Base-by-base conservation (phyloP, 1,140 invertebrate genomes). In the Bactericera cockerelli region DNA sequence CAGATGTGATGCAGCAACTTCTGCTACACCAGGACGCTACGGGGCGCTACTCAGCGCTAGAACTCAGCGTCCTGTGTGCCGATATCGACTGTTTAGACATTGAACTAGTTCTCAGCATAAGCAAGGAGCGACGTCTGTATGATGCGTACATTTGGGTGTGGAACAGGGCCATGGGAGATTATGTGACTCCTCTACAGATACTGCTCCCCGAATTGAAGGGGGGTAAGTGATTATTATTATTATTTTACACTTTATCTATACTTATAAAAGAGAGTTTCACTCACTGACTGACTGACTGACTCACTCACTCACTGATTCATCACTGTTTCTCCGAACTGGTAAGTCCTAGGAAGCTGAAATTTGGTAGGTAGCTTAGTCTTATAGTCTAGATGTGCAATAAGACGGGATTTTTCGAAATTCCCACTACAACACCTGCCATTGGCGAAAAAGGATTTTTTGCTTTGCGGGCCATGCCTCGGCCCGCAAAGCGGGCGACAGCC, bases 61-160 rank as follows among this genome's bases (percentile, higher is more conserved):
- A 95, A 69, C 77, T 82, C 3, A 82, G 90, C 61, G 78, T 93
- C 33, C 79, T 92, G 6, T 82, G 88, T 65, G 71, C 95, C 26
- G 81, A 90, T 60, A 83, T 95, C 55, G 78, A 81, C 58, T 91
- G 84, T 64, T 71, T 96, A 25, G 92, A 96, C 73, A 80, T 96
- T 49, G 87, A 95, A 70, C 89, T 94, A 72, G 83, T 84, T 19
- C 80, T 95, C 49, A 83, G 78, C 21, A 73, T 91, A n/a, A 91
- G 88, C 66, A 81, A 84, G 70, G 76, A 78, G 49, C 76, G 87
- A 67, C 79, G 81, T 14, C 71, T 96, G 14, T 93, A 89, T 74
- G 86, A 91, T 68, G 89, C 87, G 22, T 80, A 92, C 56, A 87
- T 94, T 63, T 89, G 92, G 70, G 79, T 96, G 10, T 89, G 91